These are phyloP conservation scores for Timandra comae DNA, from an alignment of 2,888 invertebrate species.

Conservation along the genomic window DNA sequence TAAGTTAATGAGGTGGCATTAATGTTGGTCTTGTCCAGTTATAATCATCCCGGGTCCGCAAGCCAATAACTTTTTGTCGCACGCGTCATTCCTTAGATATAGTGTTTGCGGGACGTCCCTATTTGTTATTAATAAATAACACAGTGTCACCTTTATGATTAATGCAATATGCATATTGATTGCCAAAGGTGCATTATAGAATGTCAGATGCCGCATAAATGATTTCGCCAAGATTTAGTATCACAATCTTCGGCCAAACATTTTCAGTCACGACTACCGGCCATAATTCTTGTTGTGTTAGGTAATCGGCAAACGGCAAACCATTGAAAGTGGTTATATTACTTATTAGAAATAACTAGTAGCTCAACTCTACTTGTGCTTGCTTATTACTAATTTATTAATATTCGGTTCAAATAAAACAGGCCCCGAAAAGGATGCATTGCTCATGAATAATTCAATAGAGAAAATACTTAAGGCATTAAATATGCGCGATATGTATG, in stretches of 20 bases:
- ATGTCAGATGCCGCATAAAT: constrained; percentile 36
- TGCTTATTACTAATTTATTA: no score
- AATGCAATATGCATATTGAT: constrained; percentile 39
- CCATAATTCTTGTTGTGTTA: constrained; percentile 6
- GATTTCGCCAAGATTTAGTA: constrained; percentile 36
- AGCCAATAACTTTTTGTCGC: constrained; percentile 38
- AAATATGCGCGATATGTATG: no score
- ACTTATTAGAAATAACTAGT: no score
- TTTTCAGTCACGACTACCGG: constrained; percentile 3
- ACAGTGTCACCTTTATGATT: constrained; percentile 49
- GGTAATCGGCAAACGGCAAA: constrained; percentile 4
- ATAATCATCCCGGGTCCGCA: constrained; percentile 29
- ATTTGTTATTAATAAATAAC: constrained; percentile 48
- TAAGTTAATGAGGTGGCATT: constrained; percentile 29
- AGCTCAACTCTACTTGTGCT: no score
- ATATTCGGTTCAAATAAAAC: no score
- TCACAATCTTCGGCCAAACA: constrained; percentile 14
- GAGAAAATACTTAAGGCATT: constrained; percentile 37
- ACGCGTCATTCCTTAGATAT: constrained; percentile 25
- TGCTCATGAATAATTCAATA: constrained; percentile 44
- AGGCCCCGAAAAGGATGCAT: constrained; percentile 23
- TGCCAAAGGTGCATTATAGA: constrained; percentile 42
- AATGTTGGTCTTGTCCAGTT: constrained; percentile 30
- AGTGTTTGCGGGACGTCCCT: constrained; percentile 34
- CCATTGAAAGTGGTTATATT: no score